phyloP scores from a whole-genome alignment of 2,797 vertebrate genomes.

The Peromyscus aztecus region DNA sequence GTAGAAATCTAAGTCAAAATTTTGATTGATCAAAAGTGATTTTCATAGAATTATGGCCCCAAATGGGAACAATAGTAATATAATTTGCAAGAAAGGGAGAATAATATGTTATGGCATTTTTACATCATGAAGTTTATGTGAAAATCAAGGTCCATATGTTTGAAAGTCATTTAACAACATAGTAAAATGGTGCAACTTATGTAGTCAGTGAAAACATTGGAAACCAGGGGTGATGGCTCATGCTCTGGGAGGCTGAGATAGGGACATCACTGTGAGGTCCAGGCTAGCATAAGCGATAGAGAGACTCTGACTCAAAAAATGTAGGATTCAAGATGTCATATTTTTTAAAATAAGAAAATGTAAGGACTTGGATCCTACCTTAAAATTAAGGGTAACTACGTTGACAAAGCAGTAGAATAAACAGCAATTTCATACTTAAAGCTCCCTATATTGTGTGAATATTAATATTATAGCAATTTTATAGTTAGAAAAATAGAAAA shows the following conservation, averaged over 20 bases:
- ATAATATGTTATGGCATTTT: background rate
- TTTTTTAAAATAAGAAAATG: background rate
- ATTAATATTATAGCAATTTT: background rate
- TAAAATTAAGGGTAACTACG: background rate
- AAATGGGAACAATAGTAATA: background rate
- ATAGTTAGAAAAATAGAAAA: background rate
- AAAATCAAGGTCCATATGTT: background rate
- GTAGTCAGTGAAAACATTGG: background rate
- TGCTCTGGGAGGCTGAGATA: background rate
- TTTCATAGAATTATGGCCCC: background rate
- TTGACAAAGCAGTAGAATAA: background rate
- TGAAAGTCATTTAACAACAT: background rate
- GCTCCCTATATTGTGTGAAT: background rate
- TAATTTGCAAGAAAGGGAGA: background rate
- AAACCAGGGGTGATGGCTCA: background rate
- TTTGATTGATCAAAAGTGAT: conserved; percentile 1
- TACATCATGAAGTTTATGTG: background rate
- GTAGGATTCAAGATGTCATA: background rate
- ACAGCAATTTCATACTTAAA: background rate
- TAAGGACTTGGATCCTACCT: background rate
- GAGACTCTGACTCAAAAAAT: too few species aligned
- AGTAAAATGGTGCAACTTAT: background rate
- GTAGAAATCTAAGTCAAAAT: background rate
- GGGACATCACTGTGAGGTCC: background rate
- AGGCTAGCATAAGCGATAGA: background rate